Conservation (phyloP, 2,888 invertebrate genomes). For the Phalera bucephala region DNA sequence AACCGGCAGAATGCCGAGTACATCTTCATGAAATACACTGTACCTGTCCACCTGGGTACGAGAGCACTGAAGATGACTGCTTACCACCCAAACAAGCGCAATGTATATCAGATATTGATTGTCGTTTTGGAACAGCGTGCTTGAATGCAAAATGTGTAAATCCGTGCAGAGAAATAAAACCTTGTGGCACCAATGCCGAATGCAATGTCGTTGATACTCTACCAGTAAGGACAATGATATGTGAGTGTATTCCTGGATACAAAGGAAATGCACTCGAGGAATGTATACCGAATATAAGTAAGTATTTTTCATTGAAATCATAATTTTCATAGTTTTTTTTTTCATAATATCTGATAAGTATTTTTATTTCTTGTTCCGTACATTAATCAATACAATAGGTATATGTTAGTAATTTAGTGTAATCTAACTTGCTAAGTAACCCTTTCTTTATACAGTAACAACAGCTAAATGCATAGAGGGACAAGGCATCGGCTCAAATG, state of each 20-base stretch:
- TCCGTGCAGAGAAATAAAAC: constrained; percentile 90
- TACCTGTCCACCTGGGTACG: constrained; percentile 90
- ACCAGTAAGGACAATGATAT: constrained; percentile 94
- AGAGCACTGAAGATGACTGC: constrained; percentile 85
- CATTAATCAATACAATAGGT: not conserved
- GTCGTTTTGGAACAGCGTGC: constrained; percentile 92
- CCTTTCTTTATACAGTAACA: too few species aligned
- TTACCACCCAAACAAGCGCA: constrained; percentile 80
- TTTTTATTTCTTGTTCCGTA: not conserved
- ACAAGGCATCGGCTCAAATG: constrained; percentile 88
- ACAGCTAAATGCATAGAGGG: constrained; percentile 89
- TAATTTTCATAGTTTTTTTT: too few species aligned
- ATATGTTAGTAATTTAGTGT: not conserved
- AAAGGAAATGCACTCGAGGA: constrained; percentile 93
- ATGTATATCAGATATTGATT: constrained; percentile 91
- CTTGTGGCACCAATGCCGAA: constrained; percentile 91
- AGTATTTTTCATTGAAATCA: constrained; percentile 57
- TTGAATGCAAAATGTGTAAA: constrained; percentile 91
- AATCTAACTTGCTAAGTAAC: not conserved
- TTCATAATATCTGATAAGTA: too few species aligned
- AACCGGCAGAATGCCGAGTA: constrained; percentile 89
- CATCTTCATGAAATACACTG: constrained; percentile 91
- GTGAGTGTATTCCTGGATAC: constrained; percentile 93
- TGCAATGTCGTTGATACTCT: constrained; percentile 91
- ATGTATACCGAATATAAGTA: constrained; percentile 88